Evolutionary conservation across 2,113 vertebrate genomes (phyloP).

Genomic region (Chelonoidis abingdonii): DNA sequence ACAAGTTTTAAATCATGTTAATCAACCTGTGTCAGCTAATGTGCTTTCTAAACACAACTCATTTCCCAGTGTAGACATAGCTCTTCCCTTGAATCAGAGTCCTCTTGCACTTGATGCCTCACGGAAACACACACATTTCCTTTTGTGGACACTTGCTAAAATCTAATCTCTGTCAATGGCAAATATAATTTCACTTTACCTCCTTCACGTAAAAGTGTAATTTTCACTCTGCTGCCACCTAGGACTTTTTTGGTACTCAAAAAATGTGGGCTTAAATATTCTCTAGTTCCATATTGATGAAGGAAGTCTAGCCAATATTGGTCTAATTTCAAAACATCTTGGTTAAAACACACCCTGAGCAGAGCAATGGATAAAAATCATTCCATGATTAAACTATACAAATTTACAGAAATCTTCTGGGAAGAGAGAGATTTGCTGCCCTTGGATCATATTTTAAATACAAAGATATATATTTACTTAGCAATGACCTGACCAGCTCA

Average conservation of each 20-base stretch:
- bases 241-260: not conserved
- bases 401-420: accelerated
- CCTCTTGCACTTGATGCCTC: not conserved
- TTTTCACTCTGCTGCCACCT: not conserved
- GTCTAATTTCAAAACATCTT: not conserved
- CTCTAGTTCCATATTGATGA: not conserved
- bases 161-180: not conserved
- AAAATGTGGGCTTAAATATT: not conserved
- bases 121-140: not conserved
- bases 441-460: not conserved
- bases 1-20: not conserved
- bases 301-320: not conserved
- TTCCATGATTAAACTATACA: not conserved
- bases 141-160: not conserved
- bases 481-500: not conserved
- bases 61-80: not conserved
- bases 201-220: not conserved
- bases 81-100: not conserved
- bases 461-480: not conserved
- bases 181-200: not conserved
- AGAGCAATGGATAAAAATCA: not conserved
- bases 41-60: not conserved
- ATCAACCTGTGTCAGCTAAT: constrained; percentile 7
- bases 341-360: not conserved
- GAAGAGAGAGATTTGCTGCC: not conserved